Conservation (phyloP, 2,113 vertebrate species). For the Silurus asotus region DNA sequence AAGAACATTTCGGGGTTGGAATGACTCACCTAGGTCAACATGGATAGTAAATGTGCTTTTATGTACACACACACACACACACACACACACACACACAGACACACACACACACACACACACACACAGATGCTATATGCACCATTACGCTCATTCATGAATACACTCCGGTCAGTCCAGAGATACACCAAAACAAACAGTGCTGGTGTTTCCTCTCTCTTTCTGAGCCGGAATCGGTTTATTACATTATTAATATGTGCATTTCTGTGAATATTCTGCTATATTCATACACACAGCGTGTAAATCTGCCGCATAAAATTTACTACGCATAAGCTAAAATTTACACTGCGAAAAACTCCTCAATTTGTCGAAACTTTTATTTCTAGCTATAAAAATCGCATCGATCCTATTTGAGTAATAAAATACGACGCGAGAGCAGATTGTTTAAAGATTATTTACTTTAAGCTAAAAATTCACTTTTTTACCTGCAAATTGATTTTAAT, state of each 20-base stretch:
- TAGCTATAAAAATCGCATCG: no score
- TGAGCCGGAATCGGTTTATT: neutral
- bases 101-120: slow-evolving; percentile 20
- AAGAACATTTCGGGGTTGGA: slow-evolving; percentile 34
- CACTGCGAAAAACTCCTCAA: no score
- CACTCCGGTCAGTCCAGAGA: slow-evolving; percentile 18
- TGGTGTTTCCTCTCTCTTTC: neutral
- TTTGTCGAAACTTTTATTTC: no score
- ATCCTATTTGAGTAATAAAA: no score
- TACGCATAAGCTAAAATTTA: no score
- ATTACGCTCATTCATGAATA: slow-evolving; percentile 24
- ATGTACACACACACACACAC: slow-evolving; percentile 26
- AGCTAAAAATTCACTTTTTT: no score
- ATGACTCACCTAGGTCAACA: slow-evolving; percentile 52
- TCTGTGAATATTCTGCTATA: neutral
- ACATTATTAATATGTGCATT: neutral
- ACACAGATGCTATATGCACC: slow-evolving; percentile 23
- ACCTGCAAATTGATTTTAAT: no score
- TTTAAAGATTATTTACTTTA: no score
- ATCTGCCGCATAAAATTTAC: no score
- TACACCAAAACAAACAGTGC: slow-evolving; percentile 55
- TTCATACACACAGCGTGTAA: no score
- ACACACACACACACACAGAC: slow-evolving; percentile 29
- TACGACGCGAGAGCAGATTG: no score
- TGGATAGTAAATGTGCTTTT: slow-evolving; percentile 45